Evolutionary conservation across 1,140 invertebrate species (phyloP).

Genomic region (Sarcophaga bullata): DNA sequence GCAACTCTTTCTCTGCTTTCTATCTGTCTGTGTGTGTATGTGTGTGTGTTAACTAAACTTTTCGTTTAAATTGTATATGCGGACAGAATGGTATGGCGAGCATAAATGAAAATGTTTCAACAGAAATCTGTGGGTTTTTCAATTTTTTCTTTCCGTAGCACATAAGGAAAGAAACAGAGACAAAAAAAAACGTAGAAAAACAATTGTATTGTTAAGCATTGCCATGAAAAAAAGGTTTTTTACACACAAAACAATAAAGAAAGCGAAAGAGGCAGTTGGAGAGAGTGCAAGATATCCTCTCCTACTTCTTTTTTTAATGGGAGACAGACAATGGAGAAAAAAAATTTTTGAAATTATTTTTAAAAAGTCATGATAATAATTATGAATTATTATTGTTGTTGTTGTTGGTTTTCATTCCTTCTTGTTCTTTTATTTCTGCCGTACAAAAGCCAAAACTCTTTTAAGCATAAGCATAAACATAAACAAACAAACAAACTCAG

Average conservation of each 20-base stretch:
- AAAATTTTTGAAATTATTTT: background rate
- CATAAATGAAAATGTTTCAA: background rate
- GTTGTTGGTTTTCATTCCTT: background rate
- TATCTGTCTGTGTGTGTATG: no score
- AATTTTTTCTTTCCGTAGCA: background rate
- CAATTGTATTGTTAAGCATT: background rate
- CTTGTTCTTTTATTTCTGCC: no score
- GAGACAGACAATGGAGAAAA: no score
- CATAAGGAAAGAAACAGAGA: background rate
- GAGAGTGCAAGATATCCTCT: no score
- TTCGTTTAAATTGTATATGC: background rate
- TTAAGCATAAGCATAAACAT: background rate
- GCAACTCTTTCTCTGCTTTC: background rate
- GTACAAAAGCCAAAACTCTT: background rate
- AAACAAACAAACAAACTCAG: background rate
- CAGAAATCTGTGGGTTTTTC: slow-evolving; percentile 15
- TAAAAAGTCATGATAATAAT: slow-evolving; percentile 36
- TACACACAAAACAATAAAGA: no score
- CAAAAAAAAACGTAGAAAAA: background rate
- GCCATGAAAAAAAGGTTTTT: no score
- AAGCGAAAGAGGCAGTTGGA: no score
- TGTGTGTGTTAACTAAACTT: background rate
- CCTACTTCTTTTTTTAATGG: no score
- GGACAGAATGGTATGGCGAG: no score
- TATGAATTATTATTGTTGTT: slow-evolving; percentile 36